These are phyloP conservation scores for Frieseomelitta varia DNA, from an alignment of 1,140 invertebrate species.

Conservation along the genomic window DNA sequence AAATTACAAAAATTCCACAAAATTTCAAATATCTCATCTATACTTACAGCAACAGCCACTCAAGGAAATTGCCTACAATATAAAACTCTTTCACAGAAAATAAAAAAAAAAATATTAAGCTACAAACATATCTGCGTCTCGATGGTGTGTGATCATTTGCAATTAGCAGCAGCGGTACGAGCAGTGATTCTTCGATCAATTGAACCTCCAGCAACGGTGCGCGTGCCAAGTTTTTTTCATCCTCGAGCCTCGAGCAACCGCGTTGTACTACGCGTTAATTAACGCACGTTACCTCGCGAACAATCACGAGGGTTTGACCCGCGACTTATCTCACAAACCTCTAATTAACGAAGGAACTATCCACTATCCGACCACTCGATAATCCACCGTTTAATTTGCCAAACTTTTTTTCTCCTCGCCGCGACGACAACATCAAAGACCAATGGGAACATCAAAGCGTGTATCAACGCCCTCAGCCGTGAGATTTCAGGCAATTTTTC, in stretches of 20 bases:
- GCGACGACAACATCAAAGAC: conserved; percentile 43
- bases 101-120: too few relatives aligned
- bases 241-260: conserved; percentile 11
- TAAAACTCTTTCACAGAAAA: neutral
- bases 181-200: conserved; percentile 53
- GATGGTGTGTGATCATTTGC: neutral
- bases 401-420: too few relatives aligned
- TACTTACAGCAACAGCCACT: too few relatives aligned
- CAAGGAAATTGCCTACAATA: neutral
- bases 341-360: conserved; percentile 55
- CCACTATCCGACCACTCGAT: conserved; percentile 23
- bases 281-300: conserved; percentile 36
- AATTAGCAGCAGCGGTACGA: conserved; percentile 48
- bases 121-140: too few relatives aligned
- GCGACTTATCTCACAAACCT: conserved; percentile 55
- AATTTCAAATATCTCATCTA: too few relatives aligned
- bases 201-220: conserved; percentile 39
- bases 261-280: conserved; percentile 62
- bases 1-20: too few relatives aligned
- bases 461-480: conserved; percentile 6
- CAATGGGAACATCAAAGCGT: conserved; percentile 41
- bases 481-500: conserved; percentile 36
- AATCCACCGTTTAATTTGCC: conserved; percentile 29
- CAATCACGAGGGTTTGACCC: conserved; percentile 43
- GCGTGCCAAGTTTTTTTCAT: conserved; percentile 35